Conservation (phyloP, 1,140 invertebrate genomes). For the Drosophila rhopaloa region DNA sequence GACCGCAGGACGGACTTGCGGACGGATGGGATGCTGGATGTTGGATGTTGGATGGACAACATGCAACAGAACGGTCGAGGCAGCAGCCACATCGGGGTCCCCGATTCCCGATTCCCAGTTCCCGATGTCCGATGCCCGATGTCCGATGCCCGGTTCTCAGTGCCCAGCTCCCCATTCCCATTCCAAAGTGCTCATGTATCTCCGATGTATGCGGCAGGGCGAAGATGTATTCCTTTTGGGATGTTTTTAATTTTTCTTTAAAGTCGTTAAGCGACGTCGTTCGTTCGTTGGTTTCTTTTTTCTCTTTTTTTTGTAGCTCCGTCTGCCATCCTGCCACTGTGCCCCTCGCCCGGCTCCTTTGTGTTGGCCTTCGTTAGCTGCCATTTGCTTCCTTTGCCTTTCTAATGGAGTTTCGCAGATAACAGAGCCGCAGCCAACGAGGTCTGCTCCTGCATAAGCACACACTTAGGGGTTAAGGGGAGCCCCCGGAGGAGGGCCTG, state of each 20-base stretch:
- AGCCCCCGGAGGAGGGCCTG: background rate
- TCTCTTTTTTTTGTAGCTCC: slow-evolving; percentile 45
- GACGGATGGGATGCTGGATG: slow-evolving; percentile 30
- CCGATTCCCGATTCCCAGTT: slow-evolving; percentile 13
- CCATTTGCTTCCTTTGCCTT: slow-evolving; percentile 83
- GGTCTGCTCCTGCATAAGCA: slow-evolving; percentile 72
- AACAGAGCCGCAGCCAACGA: slow-evolving; percentile 57
- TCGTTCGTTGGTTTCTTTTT: slow-evolving; percentile 39
- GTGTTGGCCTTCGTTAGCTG: slow-evolving; percentile 69
- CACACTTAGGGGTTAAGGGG: slow-evolving; percentile 77
- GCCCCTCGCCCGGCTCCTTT: slow-evolving; percentile 42
- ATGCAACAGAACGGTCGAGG: slow-evolving; percentile 54
- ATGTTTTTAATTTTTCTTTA: slow-evolving; percentile 84
- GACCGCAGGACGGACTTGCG: slow-evolving; percentile 28
- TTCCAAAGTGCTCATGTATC: slow-evolving; percentile 24
- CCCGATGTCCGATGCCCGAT: slow-evolving; percentile 29
- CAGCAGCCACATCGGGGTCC: slow-evolving; percentile 17
- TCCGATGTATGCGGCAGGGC: slow-evolving; percentile 71
- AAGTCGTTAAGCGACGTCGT: slow-evolving; percentile 80
- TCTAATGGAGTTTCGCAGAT: slow-evolving; percentile 82
- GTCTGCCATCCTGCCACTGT: slow-evolving; percentile 9
- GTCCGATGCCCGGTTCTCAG: background rate
- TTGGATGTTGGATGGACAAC: slow-evolving; percentile 56
- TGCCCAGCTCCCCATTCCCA: slow-evolving; percentile 36
- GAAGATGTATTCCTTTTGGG: slow-evolving; percentile 83